Conservation (phyloP, 2,888 invertebrate species). For the Scaptomyza caliginosa region DNA sequence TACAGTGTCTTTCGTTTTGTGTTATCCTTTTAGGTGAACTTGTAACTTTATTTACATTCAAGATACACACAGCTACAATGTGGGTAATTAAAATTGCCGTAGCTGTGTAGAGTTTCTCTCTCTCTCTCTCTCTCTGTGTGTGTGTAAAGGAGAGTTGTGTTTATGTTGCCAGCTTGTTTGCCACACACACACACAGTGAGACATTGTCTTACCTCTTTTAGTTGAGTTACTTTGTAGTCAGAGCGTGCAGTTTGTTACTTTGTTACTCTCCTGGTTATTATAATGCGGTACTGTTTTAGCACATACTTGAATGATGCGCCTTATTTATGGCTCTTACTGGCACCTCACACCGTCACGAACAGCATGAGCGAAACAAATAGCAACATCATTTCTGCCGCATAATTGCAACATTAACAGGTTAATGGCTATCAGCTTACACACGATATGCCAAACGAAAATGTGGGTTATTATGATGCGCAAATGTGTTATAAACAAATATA, state of each 20-base stretch:
- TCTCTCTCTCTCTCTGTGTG: too few species aligned
- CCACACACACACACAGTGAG: constrained; percentile 8
- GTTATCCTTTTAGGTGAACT: constrained; percentile 29
- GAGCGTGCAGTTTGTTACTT: too few species aligned
- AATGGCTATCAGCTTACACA: constrained; percentile 58
- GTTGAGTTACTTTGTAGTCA: constrained; percentile 38
- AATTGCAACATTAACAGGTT: constrained; percentile 78
- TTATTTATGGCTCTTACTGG: constrained; percentile 43
- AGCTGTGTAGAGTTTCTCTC: constrained; percentile 30
- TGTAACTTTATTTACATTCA: constrained; percentile 53
- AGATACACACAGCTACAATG: constrained; percentile 51
- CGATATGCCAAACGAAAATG: constrained; percentile 37
- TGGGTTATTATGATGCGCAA: constrained; percentile 67
- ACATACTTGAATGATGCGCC: constrained; percentile 57
- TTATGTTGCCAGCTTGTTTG: constrained; percentile 55
- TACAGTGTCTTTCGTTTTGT: background rate
- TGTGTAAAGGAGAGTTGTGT: constrained; percentile 42
- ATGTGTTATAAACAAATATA: constrained; percentile 71
- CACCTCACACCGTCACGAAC: constrained; percentile 8
- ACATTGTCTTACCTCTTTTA: constrained; percentile 22
- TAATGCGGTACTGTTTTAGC: constrained; percentile 33
- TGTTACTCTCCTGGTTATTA: constrained; percentile 22
- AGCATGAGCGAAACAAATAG: constrained; percentile 18
- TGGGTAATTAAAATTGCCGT: constrained; percentile 75
- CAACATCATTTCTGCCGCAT: constrained; percentile 71